Percentiles rank a stretch among this genome's conserved stretches.
Evolutionary conservation across 2,797 vertebrate species (phyloP).

Genomic region (Sebastes umbrosus): DNA sequence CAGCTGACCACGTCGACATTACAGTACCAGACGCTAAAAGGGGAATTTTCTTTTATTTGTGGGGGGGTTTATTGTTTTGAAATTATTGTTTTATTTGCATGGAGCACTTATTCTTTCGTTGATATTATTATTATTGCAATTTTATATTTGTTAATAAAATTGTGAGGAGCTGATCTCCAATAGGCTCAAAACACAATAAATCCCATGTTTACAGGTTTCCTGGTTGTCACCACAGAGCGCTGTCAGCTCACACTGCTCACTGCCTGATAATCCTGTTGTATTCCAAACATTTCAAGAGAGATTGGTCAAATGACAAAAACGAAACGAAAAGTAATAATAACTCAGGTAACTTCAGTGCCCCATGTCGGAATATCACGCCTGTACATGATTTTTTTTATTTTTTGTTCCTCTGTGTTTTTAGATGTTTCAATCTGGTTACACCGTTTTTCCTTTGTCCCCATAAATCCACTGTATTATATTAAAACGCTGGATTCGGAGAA

Average conservation of each 20-base stretch:
- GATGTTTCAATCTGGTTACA: constrained; percentile 53
- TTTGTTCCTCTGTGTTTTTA: constrained; percentile 11
- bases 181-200: constrained; percentile 59
- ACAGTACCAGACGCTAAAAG: constrained; percentile 74
- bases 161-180: constrained; percentile 64
- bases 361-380: constrained; percentile 78
- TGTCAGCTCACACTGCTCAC: constrained; percentile 73
- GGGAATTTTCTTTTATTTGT: constrained; percentile 47
- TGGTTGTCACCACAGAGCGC: constrained; percentile 64
- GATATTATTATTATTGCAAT: constrained; percentile 64
- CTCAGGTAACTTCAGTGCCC: constrained; percentile 87
- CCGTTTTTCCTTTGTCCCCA: constrained; percentile 58
- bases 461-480: constrained; percentile 68
- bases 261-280: constrained; percentile 64
- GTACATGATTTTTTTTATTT: constrained; percentile 52
- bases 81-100: constrained; percentile 75
- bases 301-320: constrained; percentile 67
- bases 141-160: constrained; percentile 64
- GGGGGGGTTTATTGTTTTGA: constrained; percentile 37
- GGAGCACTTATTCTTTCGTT: constrained; percentile 85
- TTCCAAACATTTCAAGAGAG: constrained; percentile 72
- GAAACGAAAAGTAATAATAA: constrained; percentile 80
- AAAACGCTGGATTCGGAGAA: constrained; percentile 70
- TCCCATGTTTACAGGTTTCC: constrained; percentile 80
- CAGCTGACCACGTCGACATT: constrained; percentile 73